These are phyloP conservation scores for Drosophila persimilis DNA, from an alignment of 1,140 invertebrate species.

Conservation along the genomic window DNA sequence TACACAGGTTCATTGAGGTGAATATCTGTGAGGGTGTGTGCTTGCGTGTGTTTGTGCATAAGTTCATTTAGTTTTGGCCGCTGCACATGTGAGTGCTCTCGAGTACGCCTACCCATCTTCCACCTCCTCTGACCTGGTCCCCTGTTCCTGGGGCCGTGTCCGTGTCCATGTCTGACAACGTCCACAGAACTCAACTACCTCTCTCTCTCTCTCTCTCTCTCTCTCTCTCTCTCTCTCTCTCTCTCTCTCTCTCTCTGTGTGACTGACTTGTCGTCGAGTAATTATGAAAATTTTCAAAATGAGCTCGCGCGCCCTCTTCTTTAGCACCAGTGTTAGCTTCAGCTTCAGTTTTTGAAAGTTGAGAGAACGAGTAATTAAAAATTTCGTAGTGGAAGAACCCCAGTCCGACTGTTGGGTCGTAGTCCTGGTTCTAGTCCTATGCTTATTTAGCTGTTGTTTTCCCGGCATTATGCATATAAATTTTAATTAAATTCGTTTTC, in stretches of 20 bases:
- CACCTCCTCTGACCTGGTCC: not conserved
- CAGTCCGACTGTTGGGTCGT: conserved; percentile 21
- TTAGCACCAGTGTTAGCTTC: not conserved
- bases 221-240: too few species aligned
- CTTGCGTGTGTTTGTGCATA: conserved; percentile 40
- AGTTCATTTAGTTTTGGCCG: conserved; percentile 36
- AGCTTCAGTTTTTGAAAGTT: conserved; percentile 40
- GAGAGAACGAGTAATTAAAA: conserved; percentile 53
- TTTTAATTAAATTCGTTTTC: conserved; percentile 54
- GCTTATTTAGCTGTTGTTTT: conserved; percentile 46
- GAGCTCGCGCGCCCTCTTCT: conserved; percentile 30
- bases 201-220: conserved; percentile 30
- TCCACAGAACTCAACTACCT: conserved; percentile 40
- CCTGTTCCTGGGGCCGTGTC: not conserved
- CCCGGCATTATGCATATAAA: conserved; percentile 30
- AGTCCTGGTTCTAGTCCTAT: conserved; percentile 17
- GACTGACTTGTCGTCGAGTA: conserved; percentile 64
- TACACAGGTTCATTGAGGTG: conserved; percentile 18
- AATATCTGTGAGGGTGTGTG: conserved; percentile 29
- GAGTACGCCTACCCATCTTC: conserved; percentile 10
- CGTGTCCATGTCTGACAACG: conserved; percentile 35
- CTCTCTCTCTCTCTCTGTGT: conserved; percentile 32
- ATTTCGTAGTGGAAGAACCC: conserved; percentile 33
- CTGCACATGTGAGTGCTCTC: conserved; percentile 43
- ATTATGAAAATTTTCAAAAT: conserved; percentile 68